These are phyloP conservation scores for Trachurus trachurus DNA, from an alignment of 2,797 vertebrate genomes.

Conservation along the genomic window DNA sequence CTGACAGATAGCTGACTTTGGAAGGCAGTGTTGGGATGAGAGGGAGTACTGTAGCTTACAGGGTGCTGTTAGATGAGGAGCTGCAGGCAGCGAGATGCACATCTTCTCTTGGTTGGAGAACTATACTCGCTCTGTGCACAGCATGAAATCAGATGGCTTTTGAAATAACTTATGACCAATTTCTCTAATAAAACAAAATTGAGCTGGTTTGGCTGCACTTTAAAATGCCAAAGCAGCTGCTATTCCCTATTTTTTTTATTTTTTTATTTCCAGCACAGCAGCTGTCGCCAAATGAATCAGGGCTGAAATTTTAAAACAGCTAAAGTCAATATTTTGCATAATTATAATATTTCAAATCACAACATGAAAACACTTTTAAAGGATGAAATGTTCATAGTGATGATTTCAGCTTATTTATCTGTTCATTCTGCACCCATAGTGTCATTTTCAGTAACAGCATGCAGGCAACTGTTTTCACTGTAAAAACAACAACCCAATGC, in stretches of 20 bases:
- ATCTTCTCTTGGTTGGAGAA: not conserved
- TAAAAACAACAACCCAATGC: not conserved
- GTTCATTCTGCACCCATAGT: not conserved
- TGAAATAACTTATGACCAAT: not conserved
- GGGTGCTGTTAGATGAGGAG: not conserved
- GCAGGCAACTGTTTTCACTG: not conserved
- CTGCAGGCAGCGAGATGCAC: not conserved
- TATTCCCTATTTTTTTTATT: not conserved
- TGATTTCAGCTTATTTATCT: not conserved
- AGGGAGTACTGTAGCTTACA: not conserved
- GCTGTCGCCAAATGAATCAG: not conserved
- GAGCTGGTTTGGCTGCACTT: not conserved
- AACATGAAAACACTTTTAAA: not conserved
- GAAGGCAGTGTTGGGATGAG: not conserved
- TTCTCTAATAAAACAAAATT: not conserved
- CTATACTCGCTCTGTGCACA: not conserved
- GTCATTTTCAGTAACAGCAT: not conserved
- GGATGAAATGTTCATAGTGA: not conserved
- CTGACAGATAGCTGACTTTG: not conserved
- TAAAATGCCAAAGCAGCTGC: not conserved
- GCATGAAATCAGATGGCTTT: not conserved
- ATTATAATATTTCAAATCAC: not conserved
- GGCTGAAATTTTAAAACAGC: not conserved
- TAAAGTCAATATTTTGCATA: not conserved
- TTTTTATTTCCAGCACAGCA: not conserved